phyloP scores from a whole-genome alignment of 2,113 vertebrate species.

The Oncorhynchus clarkii region DNA sequence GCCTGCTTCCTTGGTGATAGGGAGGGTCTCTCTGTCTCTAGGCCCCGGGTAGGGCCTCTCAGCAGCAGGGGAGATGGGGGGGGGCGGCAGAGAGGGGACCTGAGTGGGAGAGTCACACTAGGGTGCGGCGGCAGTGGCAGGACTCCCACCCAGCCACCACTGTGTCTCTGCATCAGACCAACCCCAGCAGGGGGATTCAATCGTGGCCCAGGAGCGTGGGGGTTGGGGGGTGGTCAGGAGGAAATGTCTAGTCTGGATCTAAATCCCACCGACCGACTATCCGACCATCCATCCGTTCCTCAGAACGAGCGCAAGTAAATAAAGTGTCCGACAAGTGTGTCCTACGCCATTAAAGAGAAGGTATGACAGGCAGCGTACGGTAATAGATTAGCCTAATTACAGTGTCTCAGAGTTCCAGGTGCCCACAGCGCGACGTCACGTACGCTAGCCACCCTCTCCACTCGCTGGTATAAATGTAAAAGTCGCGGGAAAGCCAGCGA shows the following conservation, averaged over 20 bases:
- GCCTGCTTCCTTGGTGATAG: neutral
- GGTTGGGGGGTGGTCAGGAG: neutral
- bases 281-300: neutral
- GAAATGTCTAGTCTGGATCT: conserved; percentile 14
- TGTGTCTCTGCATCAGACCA: neutral
- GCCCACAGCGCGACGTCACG: conserved; percentile 73
- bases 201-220: conserved; percentile 21
- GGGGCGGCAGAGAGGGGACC: neutral
- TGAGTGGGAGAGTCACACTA: neutral
- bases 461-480: conserved; percentile 87
- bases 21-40: neutral
- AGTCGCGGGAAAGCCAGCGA: conserved; percentile 81
- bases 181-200: neutral
- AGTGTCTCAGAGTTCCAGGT: conserved; percentile 89
- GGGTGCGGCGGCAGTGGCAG: neutral
- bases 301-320: conserved; percentile 42
- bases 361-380: conserved; percentile 86
- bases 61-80: neutral
- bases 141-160: neutral
- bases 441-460: conserved; percentile 70
- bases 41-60: neutral
- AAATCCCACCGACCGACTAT: conserved; percentile 15
- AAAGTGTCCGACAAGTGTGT: conserved; percentile 43
- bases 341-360: conserved; percentile 54
- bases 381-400: conserved; percentile 99